Evolutionary conservation across 2,888 invertebrate species (phyloP).

Genomic region (Dasypogon diadema): DNA sequence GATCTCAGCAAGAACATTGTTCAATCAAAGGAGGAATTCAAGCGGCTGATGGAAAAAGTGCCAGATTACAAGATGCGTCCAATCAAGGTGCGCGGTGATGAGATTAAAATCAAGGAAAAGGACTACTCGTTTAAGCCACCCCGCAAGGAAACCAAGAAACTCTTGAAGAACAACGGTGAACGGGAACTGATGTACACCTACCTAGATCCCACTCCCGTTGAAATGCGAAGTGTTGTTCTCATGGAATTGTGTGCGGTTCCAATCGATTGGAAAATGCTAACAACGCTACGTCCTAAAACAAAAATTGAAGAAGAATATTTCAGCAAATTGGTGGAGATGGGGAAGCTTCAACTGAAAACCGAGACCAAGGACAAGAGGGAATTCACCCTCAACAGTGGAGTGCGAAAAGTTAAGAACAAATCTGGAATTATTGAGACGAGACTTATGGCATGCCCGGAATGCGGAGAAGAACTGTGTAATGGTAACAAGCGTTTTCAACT

Average conservation of each 20-base stretch:
- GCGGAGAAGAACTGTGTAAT: constrained; percentile 88
- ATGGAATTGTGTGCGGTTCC: constrained; percentile 83
- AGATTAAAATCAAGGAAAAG: constrained; percentile 80
- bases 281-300: constrained; percentile 85
- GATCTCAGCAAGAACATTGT: constrained; percentile 86
- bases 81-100: constrained; percentile 85
- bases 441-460: constrained; percentile 81
- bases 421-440: constrained; percentile 85
- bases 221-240: constrained; percentile 74
- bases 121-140: constrained; percentile 81
- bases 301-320: constrained; percentile 90
- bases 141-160: constrained; percentile 76
- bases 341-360: constrained; percentile 82
- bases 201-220: constrained; percentile 83
- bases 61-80: constrained; percentile 91
- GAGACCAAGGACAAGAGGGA: constrained; percentile 78
- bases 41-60: constrained; percentile 84
- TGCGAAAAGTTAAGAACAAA: constrained; percentile 84
- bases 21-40: constrained; percentile 84
- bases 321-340: constrained; percentile 84
- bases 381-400: constrained; percentile 75
- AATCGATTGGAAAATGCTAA: constrained; percentile 94
- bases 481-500: constrained; percentile 68
- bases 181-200: constrained; percentile 67
- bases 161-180: constrained; percentile 64